Conservation (phyloP, 2,797 vertebrate genomes). For the Podargus strigoides region DNA sequence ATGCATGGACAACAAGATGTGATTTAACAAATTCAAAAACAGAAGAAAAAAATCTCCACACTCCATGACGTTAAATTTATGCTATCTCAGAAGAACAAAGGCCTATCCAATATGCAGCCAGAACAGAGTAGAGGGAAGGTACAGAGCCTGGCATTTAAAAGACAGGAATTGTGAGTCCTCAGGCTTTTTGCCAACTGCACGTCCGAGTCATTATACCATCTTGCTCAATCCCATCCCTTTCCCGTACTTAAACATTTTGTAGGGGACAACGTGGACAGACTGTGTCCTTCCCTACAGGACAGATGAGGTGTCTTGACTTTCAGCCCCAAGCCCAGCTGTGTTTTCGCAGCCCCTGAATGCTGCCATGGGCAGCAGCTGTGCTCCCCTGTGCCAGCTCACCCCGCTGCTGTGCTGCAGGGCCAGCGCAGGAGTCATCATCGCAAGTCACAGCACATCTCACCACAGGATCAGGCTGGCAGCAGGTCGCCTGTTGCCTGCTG, state of each 20-base stretch:
- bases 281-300: background rate
- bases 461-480: background rate
- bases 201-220: background rate
- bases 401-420: rapidly evolving
- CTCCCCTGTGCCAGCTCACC: background rate
- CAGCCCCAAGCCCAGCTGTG: background rate
- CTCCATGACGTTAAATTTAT: background rate
- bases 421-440: rapidly evolving
- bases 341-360: background rate
- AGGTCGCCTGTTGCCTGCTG: background rate
- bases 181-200: background rate
- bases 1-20: background rate
- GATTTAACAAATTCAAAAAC: background rate
- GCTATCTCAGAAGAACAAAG: background rate
- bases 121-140: background rate
- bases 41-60: background rate
- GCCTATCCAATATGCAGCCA: background rate
- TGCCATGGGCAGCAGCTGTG: background rate
- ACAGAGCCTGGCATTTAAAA: background rate
- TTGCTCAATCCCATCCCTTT: background rate
- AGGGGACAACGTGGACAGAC: background rate
- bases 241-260: background rate
- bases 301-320: background rate
- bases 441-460: background rate
- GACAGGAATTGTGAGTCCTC: background rate